These are phyloP conservation scores for Corella eumyota DNA, from an alignment of 23 tunicate genomes.

Conservation along the genomic window DNA sequence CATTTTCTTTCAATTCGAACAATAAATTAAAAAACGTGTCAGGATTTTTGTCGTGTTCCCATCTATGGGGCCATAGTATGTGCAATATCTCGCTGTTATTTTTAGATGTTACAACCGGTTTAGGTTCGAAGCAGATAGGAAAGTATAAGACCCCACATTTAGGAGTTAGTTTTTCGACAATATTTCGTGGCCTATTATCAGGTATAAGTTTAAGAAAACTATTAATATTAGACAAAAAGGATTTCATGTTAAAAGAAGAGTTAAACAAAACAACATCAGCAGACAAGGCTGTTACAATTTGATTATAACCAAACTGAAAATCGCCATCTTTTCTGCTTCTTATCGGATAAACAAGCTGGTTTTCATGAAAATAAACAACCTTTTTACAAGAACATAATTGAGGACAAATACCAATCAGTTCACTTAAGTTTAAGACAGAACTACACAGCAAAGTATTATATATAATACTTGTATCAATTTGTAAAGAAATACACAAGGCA, in stretches of 20 bases:
- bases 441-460: constrained; percentile 54
- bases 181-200: constrained; percentile 27
- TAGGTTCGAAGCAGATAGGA: too few relatives aligned
- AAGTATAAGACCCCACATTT: constrained; percentile 69
- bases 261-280: constrained; percentile 78
- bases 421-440: constrained; percentile 67
- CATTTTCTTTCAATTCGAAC: constrained; percentile 39
- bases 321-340: constrained; percentile 50
- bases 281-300: constrained; percentile 63
- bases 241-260: constrained; percentile 59
- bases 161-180: constrained; percentile 11
- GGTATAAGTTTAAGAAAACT: constrained; percentile 56
- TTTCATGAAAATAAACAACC: constrained; percentile 94
- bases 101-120: too few relatives aligned
- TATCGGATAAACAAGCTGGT: constrained; percentile 92
- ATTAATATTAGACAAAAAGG: constrained; percentile 55
- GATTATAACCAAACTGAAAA: constrained; percentile 90
- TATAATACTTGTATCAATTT: constrained; percentile 17
- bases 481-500: constrained; percentile 22
- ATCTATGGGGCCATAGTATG: constrained; percentile 89
- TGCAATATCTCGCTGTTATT: constrained; percentile 11
- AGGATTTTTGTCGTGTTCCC: constrained; percentile 97
- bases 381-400: constrained; percentile 21
- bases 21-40: constrained; percentile 55
- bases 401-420: constrained; percentile 49